These are phyloP conservation scores for Drosophila pandora DNA, from an alignment of 1,140 invertebrate species.

Conservation along the genomic window DNA sequence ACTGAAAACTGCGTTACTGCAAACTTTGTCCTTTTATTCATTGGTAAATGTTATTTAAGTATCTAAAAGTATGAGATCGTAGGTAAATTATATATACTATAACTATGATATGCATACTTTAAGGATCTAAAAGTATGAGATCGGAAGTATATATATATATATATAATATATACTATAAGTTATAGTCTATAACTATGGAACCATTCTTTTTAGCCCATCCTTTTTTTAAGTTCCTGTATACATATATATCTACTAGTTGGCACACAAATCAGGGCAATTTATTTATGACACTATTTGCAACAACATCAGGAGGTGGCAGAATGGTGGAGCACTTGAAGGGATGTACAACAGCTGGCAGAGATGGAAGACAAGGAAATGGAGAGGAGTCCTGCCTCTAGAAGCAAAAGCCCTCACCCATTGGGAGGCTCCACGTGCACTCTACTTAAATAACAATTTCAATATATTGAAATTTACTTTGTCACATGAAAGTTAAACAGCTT, in stretches of 20 bases:
- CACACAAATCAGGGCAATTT: slow-evolving; percentile 79
- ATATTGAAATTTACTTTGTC: slow-evolving; percentile 83
- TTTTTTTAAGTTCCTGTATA: neutral
- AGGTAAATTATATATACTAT: too few relatives aligned
- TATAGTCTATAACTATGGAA: too few relatives aligned
- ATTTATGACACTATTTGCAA: slow-evolving; percentile 82
- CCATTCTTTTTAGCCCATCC: too few relatives aligned
- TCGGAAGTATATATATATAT: too few relatives aligned
- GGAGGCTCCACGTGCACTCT: slow-evolving; percentile 62
- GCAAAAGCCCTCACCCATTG: neutral
- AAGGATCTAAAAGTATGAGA: too few relatives aligned
- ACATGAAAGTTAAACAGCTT: slow-evolving; percentile 81
- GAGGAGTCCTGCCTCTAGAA: neutral
- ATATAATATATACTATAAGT: too few relatives aligned
- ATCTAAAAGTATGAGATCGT: too few relatives aligned
- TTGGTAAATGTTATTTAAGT: neutral
- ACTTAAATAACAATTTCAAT: slow-evolving; percentile 83
- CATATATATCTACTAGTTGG: slow-evolving; percentile 43
- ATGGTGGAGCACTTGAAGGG: neutral
- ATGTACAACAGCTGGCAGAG: slow-evolving; percentile 51
- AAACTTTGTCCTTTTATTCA: neutral
- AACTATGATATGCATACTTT: neutral
- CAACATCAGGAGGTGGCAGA: slow-evolving; percentile 4
- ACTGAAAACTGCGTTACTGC: too few relatives aligned
- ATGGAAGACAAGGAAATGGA: slow-evolving; percentile 2